Percentiles rank a stretch among this genome's conserved stretches.
Evolutionary conservation across 2,113 vertebrate species (phyloP).

Genomic region (Numida meleagris): DNA sequence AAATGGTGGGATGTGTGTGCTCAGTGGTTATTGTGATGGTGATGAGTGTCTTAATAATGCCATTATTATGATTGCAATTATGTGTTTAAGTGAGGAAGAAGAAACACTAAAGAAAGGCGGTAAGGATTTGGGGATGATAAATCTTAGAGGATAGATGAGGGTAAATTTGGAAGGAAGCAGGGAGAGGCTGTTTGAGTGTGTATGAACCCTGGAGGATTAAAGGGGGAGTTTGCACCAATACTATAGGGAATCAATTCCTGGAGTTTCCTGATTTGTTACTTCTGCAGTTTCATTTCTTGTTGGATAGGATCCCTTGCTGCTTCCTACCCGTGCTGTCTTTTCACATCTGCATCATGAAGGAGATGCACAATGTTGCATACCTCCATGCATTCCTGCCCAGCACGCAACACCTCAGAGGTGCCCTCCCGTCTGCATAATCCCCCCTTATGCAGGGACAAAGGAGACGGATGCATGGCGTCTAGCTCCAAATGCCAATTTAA

Average conservation of each 20-base stretch:
- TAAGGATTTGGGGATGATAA: background rate
- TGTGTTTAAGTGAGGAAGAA: background rate
- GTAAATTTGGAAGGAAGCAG: background rate
- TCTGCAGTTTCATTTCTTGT: background rate
- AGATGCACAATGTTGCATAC: too few relatives aligned
- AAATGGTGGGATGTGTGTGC: background rate
- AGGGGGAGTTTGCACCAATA: background rate
- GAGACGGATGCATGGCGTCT: too few relatives aligned
- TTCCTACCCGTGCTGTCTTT: background rate
- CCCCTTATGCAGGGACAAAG: too few relatives aligned
- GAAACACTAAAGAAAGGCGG: background rate
- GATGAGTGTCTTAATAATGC: background rate
- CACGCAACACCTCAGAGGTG: too few relatives aligned
- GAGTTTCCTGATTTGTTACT: background rate
- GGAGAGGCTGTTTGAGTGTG: background rate
- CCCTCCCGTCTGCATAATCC: too few relatives aligned
- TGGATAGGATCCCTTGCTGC: background rate
- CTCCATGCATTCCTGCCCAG: too few relatives aligned
- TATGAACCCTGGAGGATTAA: background rate
- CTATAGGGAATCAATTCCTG: fast-evolving
- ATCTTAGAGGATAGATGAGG: background rate
- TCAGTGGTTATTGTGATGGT: fast-evolving
- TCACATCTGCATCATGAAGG: background rate
- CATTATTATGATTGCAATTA: background rate
- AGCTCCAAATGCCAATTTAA: too few relatives aligned